These are phyloP conservation scores for Morelia viridis DNA, from an alignment of 2,797 vertebrate genomes.

Conservation along the genomic window DNA sequence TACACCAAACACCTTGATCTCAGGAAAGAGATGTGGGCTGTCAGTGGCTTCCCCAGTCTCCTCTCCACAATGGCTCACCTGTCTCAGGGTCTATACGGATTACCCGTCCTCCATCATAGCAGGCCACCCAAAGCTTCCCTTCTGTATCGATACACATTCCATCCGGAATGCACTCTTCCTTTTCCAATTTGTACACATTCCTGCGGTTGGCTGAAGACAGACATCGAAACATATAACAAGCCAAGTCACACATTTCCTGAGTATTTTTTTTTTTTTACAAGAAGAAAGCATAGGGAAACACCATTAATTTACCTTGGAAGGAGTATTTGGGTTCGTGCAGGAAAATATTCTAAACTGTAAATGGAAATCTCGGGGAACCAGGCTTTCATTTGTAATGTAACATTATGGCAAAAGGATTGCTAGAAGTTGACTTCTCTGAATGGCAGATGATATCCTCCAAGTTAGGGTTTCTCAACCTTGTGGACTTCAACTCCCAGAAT, in stretches of 20 bases:
- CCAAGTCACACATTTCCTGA: neutral
- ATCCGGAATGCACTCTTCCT: conserved; percentile 88
- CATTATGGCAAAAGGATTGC: neutral
- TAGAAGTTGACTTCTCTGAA: neutral
- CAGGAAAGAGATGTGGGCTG: no score
- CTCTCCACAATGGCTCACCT: conserved; percentile 69
- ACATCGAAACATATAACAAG: conserved; percentile 20
- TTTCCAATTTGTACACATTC: conserved; percentile 80
- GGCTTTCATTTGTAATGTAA: neutral
- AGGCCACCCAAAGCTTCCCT: conserved; percentile 90
- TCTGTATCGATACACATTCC: conserved; percentile 88
- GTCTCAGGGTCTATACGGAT: conserved; percentile 87
- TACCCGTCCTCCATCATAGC: conserved; percentile 87
- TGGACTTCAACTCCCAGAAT: no score
- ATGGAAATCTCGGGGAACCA: neutral
- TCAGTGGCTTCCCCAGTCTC: neutral
- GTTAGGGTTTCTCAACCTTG: neutral
- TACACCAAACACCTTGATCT: neutral
- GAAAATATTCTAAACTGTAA: neutral
- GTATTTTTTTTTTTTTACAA: neutral
- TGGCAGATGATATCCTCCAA: neutral
- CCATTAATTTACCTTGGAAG: neutral
- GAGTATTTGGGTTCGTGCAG: neutral
- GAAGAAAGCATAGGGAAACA: neutral
- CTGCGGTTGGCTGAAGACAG: conserved; percentile 82